These are phyloP conservation scores for Ditylenchus weischeri DNA, from an alignment of 2,888 invertebrate species.

Conservation along the genomic window DNA sequence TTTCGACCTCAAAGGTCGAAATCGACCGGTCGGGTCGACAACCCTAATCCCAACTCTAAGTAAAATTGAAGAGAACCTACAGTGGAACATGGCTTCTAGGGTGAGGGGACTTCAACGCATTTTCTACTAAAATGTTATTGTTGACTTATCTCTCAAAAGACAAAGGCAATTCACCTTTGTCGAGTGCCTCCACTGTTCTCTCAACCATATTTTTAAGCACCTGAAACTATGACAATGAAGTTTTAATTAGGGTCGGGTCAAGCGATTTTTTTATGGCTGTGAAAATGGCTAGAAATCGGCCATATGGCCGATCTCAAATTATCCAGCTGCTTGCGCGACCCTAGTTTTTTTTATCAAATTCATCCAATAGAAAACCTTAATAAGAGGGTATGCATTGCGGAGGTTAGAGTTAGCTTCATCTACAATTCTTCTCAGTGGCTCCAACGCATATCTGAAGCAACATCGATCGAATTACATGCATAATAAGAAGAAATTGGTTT, in stretches of 20 bases:
- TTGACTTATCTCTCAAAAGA: neutral
- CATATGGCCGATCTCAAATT: neutral
- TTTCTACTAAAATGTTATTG: neutral
- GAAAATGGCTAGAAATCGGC: neutral
- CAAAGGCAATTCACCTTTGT: neutral
- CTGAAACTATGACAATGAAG: constrained; percentile 4
- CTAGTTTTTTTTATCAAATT: constrained; percentile 1
- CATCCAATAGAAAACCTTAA: constrained; percentile 13
- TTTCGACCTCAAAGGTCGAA: no score
- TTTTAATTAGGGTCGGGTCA: no score
- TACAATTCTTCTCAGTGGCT: constrained; percentile 28
- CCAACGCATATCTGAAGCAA: constrained; percentile 9
- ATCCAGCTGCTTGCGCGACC: neutral
- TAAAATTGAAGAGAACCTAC: no score
- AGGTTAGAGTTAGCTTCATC: constrained; percentile 28
- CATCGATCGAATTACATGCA: no score
- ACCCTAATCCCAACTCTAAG: no score
- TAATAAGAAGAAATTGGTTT: no score
- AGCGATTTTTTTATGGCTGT: neutral
- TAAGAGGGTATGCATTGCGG: constrained; percentile 34
- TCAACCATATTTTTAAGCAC: constrained; percentile 30
- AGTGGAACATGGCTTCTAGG: constrained; percentile 36
- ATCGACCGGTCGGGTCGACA: no score
- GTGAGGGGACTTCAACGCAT: constrained; percentile 18
- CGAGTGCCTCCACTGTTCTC: constrained; percentile 17